Evolutionary conservation across 2,888 invertebrate genomes (phyloP).

Genomic region (Drosophila bunnanda): DNA sequence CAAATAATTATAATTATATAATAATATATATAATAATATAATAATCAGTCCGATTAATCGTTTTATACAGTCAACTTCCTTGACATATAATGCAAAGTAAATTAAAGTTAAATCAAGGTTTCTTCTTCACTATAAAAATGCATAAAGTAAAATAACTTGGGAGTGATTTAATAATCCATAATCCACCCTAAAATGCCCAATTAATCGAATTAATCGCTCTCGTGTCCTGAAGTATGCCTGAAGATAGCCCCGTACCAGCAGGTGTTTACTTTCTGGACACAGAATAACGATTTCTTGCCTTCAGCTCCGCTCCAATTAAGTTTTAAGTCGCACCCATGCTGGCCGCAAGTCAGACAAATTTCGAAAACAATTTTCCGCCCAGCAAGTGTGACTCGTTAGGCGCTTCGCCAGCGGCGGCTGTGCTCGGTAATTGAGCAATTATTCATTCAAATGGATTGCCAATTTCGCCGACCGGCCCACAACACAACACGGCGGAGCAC

Average conservation of each 20-base stretch:
- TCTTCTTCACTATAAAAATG: no score
- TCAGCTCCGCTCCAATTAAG: conserved; percentile 37
- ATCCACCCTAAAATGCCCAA: neutral
- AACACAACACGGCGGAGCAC: conserved; percentile 13
- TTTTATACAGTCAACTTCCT: no score
- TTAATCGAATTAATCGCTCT: neutral
- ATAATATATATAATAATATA: no score
- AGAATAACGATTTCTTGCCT: conserved; percentile 12
- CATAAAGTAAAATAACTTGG: neutral
- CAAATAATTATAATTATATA: no score
- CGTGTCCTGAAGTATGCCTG: neutral
- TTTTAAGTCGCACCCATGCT: conserved; percentile 44
- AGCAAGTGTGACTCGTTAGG: conserved; percentile 67
- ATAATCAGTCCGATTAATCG: no score
- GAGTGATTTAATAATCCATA: neutral
- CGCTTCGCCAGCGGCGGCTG: conserved; percentile 62
- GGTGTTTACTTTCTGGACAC: conserved; percentile 21
- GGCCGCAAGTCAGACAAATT: conserved; percentile 61
- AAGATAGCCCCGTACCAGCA: neutral
- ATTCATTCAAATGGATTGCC: conserved; percentile 84
- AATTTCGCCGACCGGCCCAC: conserved; percentile 78
- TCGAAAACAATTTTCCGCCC: conserved; percentile 61
- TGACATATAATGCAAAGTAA: no score
- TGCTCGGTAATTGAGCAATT: conserved; percentile 82
- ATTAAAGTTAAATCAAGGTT: no score